A percentile compares a stretch with the other conserved stretches of the same genome.
phyloP scores from a whole-genome alignment of 2,888 invertebrate species.

The Atethmia centrago region DNA sequence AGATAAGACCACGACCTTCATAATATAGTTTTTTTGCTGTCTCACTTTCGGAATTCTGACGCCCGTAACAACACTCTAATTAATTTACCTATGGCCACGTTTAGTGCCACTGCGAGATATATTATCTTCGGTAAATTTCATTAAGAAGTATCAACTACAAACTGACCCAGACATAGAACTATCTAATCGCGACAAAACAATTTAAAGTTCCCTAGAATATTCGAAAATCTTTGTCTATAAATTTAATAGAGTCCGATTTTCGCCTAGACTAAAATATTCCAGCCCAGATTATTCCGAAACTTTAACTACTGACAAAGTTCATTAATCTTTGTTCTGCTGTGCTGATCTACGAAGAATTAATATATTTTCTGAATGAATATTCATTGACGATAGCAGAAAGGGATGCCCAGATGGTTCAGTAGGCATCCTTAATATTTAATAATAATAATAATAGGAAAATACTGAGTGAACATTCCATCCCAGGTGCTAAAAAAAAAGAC shows the following conservation, averaged over 20 bases:
- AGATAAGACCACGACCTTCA: no score
- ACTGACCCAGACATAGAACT: neutral
- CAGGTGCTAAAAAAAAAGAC: neutral
- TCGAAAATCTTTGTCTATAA: neutral
- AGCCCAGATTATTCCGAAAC: slow-evolving; percentile 36
- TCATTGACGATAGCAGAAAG: slow-evolving; percentile 31
- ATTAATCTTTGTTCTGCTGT: slow-evolving; percentile 51
- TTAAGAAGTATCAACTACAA: neutral
- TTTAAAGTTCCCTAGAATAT: neutral
- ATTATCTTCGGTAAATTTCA: neutral
- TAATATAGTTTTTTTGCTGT: neutral
- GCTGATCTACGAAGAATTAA: slow-evolving; percentile 17
- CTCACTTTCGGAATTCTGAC: neutral
- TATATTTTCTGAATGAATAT: slow-evolving; percentile 44
- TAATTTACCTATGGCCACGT: neutral
- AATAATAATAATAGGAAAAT: neutral
- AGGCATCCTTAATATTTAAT: neutral
- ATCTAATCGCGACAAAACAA: neutral
- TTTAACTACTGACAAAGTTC: slow-evolving; percentile 37
- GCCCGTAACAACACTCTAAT: neutral
- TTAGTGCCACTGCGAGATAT: neutral
- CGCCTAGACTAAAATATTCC: slow-evolving; percentile 18
- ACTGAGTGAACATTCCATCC: neutral
- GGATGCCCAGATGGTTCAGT: neutral
- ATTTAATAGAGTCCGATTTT: neutral